Evolutionary conservation across 1,140 invertebrate species (phyloP).

Genomic region (Philopotamus ludificatus): DNA sequence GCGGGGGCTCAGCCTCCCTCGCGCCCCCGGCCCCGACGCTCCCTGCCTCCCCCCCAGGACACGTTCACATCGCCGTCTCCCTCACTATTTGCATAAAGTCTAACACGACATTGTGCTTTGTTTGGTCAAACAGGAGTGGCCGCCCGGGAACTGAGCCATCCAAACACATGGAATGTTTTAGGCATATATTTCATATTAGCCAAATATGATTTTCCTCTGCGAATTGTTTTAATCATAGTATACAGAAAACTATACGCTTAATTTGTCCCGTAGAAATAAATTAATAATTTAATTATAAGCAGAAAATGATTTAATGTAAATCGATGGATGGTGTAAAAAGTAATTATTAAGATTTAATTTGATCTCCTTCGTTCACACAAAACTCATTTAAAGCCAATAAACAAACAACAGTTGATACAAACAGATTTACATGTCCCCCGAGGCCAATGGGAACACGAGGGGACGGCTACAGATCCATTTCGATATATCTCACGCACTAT

Average conservation of each 20-base stretch:
- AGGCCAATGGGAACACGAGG: background rate
- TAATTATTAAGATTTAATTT: conserved; percentile 15
- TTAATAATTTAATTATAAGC: too few species aligned
- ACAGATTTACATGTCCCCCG: conserved; percentile 29
- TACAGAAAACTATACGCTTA: too few species aligned
- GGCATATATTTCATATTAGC: background rate
- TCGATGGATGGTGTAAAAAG: too few species aligned
- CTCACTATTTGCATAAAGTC: conserved; percentile 40
- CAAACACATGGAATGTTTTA: background rate
- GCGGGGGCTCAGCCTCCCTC: too few species aligned
- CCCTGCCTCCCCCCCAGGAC: background rate
- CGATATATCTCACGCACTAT: background rate
- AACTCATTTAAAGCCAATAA: conserved; percentile 32
- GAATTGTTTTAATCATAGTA: too few species aligned
- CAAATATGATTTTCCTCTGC: too few species aligned
- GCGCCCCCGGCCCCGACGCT: conserved; percentile 8
- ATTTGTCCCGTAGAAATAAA: too few species aligned
- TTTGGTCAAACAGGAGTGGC: conserved; percentile 31
- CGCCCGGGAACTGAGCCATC: background rate
- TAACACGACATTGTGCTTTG: conserved; percentile 41
- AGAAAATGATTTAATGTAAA: too few species aligned
- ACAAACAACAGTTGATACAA: conserved; percentile 37
- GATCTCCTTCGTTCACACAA: conserved; percentile 15
- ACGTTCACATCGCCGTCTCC: conserved; percentile 15
- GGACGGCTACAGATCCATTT: too few species aligned